Percentiles rank a stretch among this genome's conserved stretches.
phyloP scores from a whole-genome alignment of 2,888 invertebrate genomes.

The Steinernema carpocapsae region DNA sequence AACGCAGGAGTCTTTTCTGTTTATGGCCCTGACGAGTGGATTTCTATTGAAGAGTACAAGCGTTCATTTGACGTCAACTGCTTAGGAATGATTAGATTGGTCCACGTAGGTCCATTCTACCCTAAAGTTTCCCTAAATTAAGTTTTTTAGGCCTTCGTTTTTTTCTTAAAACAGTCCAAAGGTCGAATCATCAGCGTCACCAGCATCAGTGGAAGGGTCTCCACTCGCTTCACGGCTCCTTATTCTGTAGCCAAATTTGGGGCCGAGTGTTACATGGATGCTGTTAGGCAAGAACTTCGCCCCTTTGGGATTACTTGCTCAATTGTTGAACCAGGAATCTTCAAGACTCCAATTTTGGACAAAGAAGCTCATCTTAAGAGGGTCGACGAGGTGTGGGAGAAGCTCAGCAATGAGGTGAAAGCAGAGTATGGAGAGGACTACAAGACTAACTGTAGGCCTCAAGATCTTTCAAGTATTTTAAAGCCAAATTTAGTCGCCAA shows the following conservation, averaged over 20 bases:
- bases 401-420: conserved; percentile 45
- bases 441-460: conserved; percentile 58
- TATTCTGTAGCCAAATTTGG: conserved; percentile 60
- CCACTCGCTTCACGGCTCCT: conserved; percentile 36
- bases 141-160: conserved; percentile 60
- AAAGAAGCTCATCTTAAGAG: conserved; percentile 49
- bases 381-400: conserved; percentile 54
- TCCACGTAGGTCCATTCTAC: conserved; percentile 43
- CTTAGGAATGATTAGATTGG: conserved; percentile 74
- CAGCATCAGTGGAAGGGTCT: conserved; percentile 67
- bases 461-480: no score
- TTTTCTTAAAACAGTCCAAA: conserved; percentile 56
- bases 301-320: conserved; percentile 52
- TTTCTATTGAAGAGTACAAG: conserved; percentile 79
- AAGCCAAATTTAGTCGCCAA: conserved; percentile 47
- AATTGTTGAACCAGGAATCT: conserved; percentile 62
- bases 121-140: background rate
- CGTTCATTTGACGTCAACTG: conserved; percentile 79
- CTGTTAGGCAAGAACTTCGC: conserved; percentile 59
- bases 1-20: conserved; percentile 85
- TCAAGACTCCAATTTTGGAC: conserved; percentile 58
- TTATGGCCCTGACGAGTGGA: conserved; percentile 90
- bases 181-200: conserved; percentile 71
- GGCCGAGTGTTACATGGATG: conserved; percentile 61
- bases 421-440: conserved; percentile 59